These are phyloP conservation scores for Stegophylla sp. DNA, from an alignment of 2,888 invertebrate species.

Conservation along the genomic window DNA sequence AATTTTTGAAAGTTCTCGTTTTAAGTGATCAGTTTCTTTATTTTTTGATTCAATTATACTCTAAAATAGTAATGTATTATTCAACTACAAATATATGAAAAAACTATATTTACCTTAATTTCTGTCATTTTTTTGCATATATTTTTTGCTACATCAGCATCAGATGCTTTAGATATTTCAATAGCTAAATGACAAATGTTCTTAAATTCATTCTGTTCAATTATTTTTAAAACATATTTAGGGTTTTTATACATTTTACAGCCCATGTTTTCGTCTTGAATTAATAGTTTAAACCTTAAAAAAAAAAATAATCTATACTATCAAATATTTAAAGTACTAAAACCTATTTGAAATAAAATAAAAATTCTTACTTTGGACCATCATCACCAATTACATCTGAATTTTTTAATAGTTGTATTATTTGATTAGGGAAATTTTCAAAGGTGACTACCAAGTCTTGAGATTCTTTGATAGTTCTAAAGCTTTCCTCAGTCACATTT, in stretches of 20 bases:
- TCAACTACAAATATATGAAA: neutral
- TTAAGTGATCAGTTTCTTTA: slow-evolving; percentile 41
- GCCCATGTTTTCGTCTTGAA: slow-evolving; percentile 39
- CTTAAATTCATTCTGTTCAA: slow-evolving; percentile 50
- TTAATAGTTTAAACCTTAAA: slow-evolving; percentile 48
- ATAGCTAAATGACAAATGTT: slow-evolving; percentile 55
- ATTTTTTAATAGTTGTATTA: slow-evolving; percentile 50
- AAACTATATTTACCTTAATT: slow-evolving; percentile 47
- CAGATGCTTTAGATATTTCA: slow-evolving; percentile 51
- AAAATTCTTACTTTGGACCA: slow-evolving; percentile 34
- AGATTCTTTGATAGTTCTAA: slow-evolving; percentile 50
- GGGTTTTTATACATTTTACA: slow-evolving; percentile 42
- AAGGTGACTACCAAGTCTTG: slow-evolving; percentile 53
- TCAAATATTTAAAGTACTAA: no score
- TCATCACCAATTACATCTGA: slow-evolving; percentile 32
- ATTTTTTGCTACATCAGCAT: slow-evolving; percentile 47
- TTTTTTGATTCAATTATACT: slow-evolving; percentile 36
- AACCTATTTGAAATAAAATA: no score
- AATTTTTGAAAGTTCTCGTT: slow-evolving; percentile 48
- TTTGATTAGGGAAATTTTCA: slow-evolving; percentile 53
- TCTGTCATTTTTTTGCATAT: slow-evolving; percentile 49
- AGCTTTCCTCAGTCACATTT: slow-evolving; percentile 45
- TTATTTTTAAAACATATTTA: slow-evolving; percentile 51
- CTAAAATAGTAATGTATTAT: slow-evolving; percentile 40
- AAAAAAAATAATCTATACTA: neutral